Conservation (phyloP, 2,888 invertebrate species). For the Drosophila anomelani region DNA sequence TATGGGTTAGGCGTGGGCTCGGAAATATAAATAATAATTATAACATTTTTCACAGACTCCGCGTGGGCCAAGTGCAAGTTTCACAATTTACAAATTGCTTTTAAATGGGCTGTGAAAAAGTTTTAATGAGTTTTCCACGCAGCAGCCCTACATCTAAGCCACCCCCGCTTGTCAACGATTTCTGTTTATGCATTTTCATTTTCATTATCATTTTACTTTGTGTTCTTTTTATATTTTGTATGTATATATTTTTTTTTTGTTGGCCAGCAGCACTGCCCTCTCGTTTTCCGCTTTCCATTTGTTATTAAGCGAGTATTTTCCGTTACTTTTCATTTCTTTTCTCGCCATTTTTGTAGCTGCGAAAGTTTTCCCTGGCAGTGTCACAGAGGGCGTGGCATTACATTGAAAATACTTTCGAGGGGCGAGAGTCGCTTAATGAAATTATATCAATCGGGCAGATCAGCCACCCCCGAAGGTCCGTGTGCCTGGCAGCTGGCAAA, state of each 20-base stretch:
- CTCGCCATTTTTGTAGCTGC: slow-evolving; percentile 14
- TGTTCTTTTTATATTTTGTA: slow-evolving; percentile 24
- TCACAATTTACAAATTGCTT: slow-evolving; percentile 84
- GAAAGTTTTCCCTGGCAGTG: slow-evolving; percentile 35
- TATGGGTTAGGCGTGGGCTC: slow-evolving; percentile 15
- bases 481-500: slow-evolving; percentile 69
- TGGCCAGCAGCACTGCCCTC: slow-evolving; percentile 15
- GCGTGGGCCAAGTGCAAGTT: slow-evolving; percentile 49
- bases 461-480: slow-evolving; percentile 31
- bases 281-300: slow-evolving; percentile 50
- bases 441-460: slow-evolving; percentile 73
- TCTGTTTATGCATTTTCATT: slow-evolving; percentile 69
- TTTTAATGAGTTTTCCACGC: slow-evolving; percentile 84
- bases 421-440: slow-evolving; percentile 60
- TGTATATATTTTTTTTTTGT: slow-evolving; percentile 34
- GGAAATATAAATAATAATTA: slow-evolving; percentile 66
- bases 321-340: slow-evolving; percentile 41
- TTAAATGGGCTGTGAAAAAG: slow-evolving; percentile 85
- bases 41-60: slow-evolving; percentile 48
- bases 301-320: slow-evolving; percentile 39
- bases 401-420: slow-evolving; percentile 36
- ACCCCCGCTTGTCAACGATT: slow-evolving; percentile 10
- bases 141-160: slow-evolving; percentile 42
- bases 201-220: slow-evolving; percentile 61
- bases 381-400: slow-evolving; percentile 33